Percentiles rank a stretch among this genome's conserved stretches.
Evolutionary conservation across 2,797 vertebrate genomes (phyloP).

Genomic region (Merluccius polli): DNA sequence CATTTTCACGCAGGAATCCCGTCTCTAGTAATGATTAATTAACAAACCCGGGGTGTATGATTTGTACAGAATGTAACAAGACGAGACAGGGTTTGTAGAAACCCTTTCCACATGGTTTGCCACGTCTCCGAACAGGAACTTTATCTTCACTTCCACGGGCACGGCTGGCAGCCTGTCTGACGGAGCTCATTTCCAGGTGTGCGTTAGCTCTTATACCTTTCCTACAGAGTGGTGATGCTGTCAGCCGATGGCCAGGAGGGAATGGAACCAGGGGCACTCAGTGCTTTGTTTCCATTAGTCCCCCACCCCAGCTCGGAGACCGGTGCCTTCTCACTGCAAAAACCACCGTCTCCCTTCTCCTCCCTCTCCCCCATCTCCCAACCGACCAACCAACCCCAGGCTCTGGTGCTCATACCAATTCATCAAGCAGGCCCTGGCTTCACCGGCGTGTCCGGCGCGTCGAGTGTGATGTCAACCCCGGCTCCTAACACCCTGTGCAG

Average conservation of each 20-base stretch:
- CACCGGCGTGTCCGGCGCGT: background rate
- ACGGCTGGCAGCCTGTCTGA: background rate
- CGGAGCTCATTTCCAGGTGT: background rate
- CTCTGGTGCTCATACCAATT: background rate
- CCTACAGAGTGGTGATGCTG: background rate
- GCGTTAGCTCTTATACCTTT: background rate
- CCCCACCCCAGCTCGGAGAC: conserved; percentile 1
- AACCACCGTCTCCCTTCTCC: background rate
- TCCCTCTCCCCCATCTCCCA: background rate
- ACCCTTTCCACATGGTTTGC: conserved; percentile 4
- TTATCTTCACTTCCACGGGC: background rate
- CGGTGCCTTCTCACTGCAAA: background rate
- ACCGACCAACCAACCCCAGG: background rate
- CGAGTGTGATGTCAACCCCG: background rate
- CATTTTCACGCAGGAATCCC: background rate
- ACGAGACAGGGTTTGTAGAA: background rate
- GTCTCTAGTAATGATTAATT: background rate
- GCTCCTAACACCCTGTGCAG: background rate
- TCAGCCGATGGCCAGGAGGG: background rate
- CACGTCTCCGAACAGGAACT: background rate
- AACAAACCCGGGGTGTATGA: background rate
- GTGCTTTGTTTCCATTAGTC: background rate
- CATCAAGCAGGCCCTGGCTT: background rate
- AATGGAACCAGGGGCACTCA: background rate
- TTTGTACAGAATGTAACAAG: background rate